These are phyloP conservation scores for Dinocampus coccinellae DNA, from an alignment of 2,888 invertebrate genomes.

Conservation along the genomic window DNA sequence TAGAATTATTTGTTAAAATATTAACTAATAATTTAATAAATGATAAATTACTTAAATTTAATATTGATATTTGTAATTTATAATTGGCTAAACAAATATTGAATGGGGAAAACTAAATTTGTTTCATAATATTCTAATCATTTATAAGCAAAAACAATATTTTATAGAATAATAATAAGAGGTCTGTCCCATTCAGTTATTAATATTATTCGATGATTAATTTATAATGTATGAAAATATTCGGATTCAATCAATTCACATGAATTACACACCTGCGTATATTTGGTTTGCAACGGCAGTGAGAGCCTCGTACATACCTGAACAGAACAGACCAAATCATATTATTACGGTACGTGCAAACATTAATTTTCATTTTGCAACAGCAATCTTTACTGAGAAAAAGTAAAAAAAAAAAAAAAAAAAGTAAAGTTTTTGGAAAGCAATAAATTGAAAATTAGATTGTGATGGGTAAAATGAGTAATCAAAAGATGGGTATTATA, in stretches of 20 bases:
- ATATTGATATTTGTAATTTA: conserved; percentile 19
- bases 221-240: background rate
- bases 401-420: conserved; percentile 4
- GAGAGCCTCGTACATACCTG: conserved; percentile 67
- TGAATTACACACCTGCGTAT: conserved; percentile 67
- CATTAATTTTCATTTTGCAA: conserved; percentile 18
- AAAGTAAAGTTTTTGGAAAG: background rate
- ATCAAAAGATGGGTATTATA: background rate
- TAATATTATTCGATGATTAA: conserved; percentile 33
- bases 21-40: background rate
- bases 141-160: conserved; percentile 9
- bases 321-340: conserved; percentile 68
- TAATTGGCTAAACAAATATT: background rate
- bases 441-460: background rate
- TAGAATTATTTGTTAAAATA: background rate
- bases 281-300: conserved; percentile 65
- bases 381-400: background rate
- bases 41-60: background rate
- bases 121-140: conserved; percentile 29
- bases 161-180: conserved; percentile 32
- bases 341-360: conserved; percentile 30
- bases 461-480: background rate
- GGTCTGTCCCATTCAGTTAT: conserved; percentile 68
- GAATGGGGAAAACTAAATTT: conserved; percentile 7
- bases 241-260: conserved; percentile 3